Evolutionary conservation across 2,113 vertebrate genomes (phyloP), one percentile per base, ranked within the genome.

Genomic region (Notothenia rossii): DNA sequence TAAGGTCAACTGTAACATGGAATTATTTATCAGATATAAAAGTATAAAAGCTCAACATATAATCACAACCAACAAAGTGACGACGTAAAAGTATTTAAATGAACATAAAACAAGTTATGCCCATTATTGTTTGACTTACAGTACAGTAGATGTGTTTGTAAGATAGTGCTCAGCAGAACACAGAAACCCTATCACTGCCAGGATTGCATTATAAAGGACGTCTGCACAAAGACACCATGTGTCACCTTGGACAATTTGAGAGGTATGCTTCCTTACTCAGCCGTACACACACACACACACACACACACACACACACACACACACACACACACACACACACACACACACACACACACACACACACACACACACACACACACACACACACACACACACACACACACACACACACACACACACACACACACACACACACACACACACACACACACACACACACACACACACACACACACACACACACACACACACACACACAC

Each of bases 241-340:
- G 82, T 93, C 90, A 92, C 88, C 89, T 89, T 83, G 82, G 72
- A 77, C 75, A 82, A 61, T 88, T 86, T 77, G 51, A 78, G 53
- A 91, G 85, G 78, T n/a, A 80, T 89, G 88, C 54, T 14, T 71
- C 77, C 86, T 85, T 80, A 86, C 83, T 85, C 77, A 87, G 71
- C 80, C 70, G 33, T 70, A 81, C 63, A 54, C 40, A 45, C 48
- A 25, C 29, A 13, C 66, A 51, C 54, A 48, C 76, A 76, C 65
- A 51, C 69, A 79, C 60, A 49, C 13, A 59, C 17, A 79, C 50
- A 82, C 80, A 61, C 36, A 40, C 36, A 78, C 56, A 65, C 65
- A 80, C 62, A 80, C n/a, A 73, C 43, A 72, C 55, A 63, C 45
- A 78, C 51, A 75, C 33, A 77, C 56, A 70, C 58, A 14, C 22